A percentile compares a stretch with the other conserved stretches of the same genome.
Evolutionary conservation across 2,888 invertebrate species (phyloP).

Genomic region (Empis livida): DNA sequence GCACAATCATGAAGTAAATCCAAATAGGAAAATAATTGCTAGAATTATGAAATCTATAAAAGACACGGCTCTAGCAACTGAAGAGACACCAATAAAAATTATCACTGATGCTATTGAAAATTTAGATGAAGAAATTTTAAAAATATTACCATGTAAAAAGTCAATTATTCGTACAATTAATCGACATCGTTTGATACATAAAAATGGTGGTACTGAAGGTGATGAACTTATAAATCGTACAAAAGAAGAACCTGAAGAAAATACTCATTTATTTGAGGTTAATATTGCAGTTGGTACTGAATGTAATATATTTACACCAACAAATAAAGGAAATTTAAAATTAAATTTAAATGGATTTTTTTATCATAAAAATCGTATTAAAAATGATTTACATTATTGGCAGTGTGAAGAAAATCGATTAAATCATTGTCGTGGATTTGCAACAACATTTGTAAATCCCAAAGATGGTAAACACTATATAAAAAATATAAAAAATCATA

Average conservation of each 20-base stretch:
- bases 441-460: not conserved
- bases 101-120: not conserved
- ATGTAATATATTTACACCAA: not conserved
- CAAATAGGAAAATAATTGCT: not conserved
- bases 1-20: not conserved
- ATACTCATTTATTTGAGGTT: not conserved
- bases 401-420: not conserved
- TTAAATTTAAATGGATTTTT: not conserved
- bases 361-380: conserved; percentile 1
- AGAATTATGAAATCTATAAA: not conserved
- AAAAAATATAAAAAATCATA: not conserved
- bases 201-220: too few relatives aligned
- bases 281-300: not conserved
- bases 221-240: too few relatives aligned
- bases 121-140: not conserved
- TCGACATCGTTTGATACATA: not conserved
- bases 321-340: conserved; percentile 1
- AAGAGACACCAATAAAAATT: not conserved
- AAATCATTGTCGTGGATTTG: not conserved
- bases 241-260: not conserved
- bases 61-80: not conserved
- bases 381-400: not conserved
- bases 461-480: not conserved
- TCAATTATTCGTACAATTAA: not conserved
- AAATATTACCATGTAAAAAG: not conserved